Evolutionary conservation across 2,888 invertebrate genomes (phyloP).

Genomic region (Lordiphosa fenestrarum): DNA sequence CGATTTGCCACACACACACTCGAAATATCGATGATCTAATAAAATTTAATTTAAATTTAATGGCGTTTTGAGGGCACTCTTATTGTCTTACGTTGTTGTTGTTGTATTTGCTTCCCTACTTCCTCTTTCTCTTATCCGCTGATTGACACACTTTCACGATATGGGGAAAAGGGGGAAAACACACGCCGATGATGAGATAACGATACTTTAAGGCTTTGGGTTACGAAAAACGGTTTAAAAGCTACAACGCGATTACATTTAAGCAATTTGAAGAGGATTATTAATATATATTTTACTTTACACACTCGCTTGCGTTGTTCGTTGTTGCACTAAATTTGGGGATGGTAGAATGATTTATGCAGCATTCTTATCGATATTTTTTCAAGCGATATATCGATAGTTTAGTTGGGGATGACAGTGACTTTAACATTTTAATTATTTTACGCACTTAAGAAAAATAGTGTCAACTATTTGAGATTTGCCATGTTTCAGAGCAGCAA

Average conservation of each 20-base stretch:
- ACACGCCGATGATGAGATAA: constrained; percentile 18
- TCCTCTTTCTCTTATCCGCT: constrained; percentile 38
- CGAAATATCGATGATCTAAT: constrained; percentile 21
- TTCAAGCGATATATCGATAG: neutral
- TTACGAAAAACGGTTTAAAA: constrained; percentile 18
- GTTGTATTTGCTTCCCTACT: constrained; percentile 19
- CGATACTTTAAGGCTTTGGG: constrained; percentile 2
- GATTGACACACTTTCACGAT: constrained; percentile 26
- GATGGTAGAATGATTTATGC: neutral
- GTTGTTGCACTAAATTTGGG: constrained; percentile 42
- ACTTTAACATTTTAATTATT: neutral
- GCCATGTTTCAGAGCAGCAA: too few species aligned
- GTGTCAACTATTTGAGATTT: too few species aligned
- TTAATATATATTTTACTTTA: neutral
- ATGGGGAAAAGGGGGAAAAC: neutral
- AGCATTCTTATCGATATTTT: too few species aligned
- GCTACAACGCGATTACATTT: constrained; percentile 27
- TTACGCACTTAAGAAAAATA: too few species aligned
- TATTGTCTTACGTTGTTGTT: constrained; percentile 21
- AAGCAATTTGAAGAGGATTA: neutral
- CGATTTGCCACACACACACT: constrained; percentile 19
- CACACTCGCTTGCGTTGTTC: constrained; percentile 48
- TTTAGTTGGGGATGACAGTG: neutral
- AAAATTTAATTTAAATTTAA: too few species aligned
- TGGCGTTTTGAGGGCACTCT: constrained; percentile 9